Percentiles rank a stretch among this genome's conserved stretches.
Evolutionary conservation across 1,140 invertebrate species (phyloP).

Genomic region (Chelonus insularis): DNA sequence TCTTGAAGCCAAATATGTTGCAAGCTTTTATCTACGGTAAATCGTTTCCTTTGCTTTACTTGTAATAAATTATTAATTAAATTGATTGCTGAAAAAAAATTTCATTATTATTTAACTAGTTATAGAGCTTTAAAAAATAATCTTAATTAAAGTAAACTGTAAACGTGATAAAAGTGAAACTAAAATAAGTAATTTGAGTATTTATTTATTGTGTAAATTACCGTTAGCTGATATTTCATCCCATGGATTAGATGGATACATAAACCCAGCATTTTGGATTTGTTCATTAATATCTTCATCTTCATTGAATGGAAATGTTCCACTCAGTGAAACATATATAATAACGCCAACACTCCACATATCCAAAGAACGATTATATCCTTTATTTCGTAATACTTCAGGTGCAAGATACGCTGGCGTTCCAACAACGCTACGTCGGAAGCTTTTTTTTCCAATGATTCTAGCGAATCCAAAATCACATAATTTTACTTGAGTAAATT

Average conservation of each 20-base stretch:
- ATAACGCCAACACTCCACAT: constrained; percentile 99
- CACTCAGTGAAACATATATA: constrained; percentile 93
- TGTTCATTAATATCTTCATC: constrained; percentile 99
- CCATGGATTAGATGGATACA: constrained; percentile 99
- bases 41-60: constrained; percentile 97
- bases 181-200: too few relatives aligned
- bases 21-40: constrained; percentile 95
- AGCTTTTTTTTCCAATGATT: constrained; percentile 98
- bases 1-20: constrained; percentile 96
- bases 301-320: constrained; percentile 99
- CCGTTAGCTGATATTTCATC: constrained; percentile 96
- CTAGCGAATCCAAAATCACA: constrained; percentile 99
- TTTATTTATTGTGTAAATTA: too few relatives aligned
- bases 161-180: too few relatives aligned
- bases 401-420: constrained; percentile 99
- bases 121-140: too few relatives aligned
- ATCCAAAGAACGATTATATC: constrained; percentile 97
- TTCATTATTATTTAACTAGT: too few relatives aligned
- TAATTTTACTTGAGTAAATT: constrained; percentile 97
- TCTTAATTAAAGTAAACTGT: too few relatives aligned
- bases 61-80: constrained; percentile 97
- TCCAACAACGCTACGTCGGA: constrained; percentile 94
- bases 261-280: constrained; percentile 99
- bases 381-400: constrained; percentile 96
- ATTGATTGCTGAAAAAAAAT: constrained; percentile 84